Evolutionary conservation across 2,797 vertebrate species (phyloP), one percentile per base, ranked within the genome.

Genomic region (Parauchenoglanis ngamensis): DNA sequence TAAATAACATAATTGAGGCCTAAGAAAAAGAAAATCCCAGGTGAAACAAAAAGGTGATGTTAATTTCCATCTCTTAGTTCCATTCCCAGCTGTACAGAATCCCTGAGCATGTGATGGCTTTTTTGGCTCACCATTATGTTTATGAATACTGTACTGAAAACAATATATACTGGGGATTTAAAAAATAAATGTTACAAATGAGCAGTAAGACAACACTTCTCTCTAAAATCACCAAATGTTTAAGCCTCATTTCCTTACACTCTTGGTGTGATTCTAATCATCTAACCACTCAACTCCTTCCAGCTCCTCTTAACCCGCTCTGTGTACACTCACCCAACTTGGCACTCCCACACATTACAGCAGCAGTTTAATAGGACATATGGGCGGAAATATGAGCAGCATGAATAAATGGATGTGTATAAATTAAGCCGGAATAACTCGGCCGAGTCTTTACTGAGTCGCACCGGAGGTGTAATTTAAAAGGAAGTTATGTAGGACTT

Each of bases 351-450:
- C 93, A 92, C 93, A 94, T 93, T 92, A 92, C 94, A 94, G 93
- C 94, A 92, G 93, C 90, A 90, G 44, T 78, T 90, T 94, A 95
- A 96, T 94, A 94, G 93, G 95, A 96, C 85, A 90, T 86, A 44
- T 7, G 2, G 35, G 72, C 90, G 85, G 86, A 91, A 93, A 94
- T 94, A 93, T 93, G 94, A 93, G 91, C 87, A 93, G 92, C 85
- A 81, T 86, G 88, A 88, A 90, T 90, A 87, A 83, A 87, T 95
- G 93, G 93, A 95, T 94, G 94, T 94, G 93, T 94, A 94, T 94
- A 94, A 94, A 94, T 93, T 90, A 94, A 93, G 93, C 90, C 91
- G 84, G 44, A 73, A 54, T n/a, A 61, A 93, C 91, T 93, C 93
- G 23, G 92, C 91, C 92, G 6, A 80, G 90, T 90, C 92, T 95